phyloP scores from a whole-genome alignment of 2,888 invertebrate genomes.

The Coecobrya sp. region DNA sequence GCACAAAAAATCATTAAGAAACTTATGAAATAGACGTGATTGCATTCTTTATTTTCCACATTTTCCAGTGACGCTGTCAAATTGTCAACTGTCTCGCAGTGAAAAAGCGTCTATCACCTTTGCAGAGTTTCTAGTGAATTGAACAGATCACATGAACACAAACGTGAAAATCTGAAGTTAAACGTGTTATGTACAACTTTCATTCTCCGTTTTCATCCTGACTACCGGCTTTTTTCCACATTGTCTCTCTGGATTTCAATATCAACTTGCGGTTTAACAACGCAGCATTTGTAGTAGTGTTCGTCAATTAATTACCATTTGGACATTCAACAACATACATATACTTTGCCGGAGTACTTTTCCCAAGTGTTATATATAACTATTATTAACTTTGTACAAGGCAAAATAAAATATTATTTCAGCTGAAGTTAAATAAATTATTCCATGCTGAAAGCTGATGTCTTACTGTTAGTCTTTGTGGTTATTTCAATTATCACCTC shows the following conservation, averaged over 20 bases:
- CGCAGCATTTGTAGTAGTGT: neutral
- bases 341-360: neutral
- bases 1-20: conserved; percentile 16
- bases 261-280: neutral
- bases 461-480: conserved; percentile 56
- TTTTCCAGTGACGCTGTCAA: conserved; percentile 43
- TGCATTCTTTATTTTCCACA: conserved; percentile 28
- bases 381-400: conserved; percentile 24
- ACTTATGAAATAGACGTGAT: neutral
- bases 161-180: neutral
- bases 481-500: conserved; percentile 78
- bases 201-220: neutral
- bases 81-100: conserved; percentile 29
- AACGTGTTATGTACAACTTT: neutral
- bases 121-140: neutral
- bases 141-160: neutral
- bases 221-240: conserved; percentile 41
- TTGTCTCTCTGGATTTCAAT: neutral
- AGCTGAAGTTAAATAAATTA: conserved; percentile 17
- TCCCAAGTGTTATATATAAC: conserved; percentile 12
- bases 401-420: conserved; percentile 9
- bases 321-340: conserved; percentile 17
- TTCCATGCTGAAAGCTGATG: conserved; percentile 33
- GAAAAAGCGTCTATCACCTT: neutral
- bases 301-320: neutral